phyloP scores from a whole-genome alignment of 2,888 invertebrate species.

The Patella pellucida region DNA sequence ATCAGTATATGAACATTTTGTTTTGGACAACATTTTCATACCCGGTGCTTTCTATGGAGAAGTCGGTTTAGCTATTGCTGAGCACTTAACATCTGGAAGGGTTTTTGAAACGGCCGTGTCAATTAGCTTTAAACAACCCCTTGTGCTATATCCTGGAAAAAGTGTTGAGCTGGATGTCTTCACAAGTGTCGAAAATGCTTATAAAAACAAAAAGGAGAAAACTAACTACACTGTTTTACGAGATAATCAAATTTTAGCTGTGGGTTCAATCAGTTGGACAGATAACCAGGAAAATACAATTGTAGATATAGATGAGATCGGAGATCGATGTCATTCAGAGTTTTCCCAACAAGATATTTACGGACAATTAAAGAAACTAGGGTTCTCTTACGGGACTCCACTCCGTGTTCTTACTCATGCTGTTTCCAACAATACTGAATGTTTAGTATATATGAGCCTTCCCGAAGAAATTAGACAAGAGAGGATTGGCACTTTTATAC shows the following conservation, averaged over 20 bases:
- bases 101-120: background rate
- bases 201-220: background rate
- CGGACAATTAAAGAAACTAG: constrained; percentile 7
- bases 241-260: background rate
- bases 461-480: constrained; percentile 4
- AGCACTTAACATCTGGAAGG: background rate
- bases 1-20: constrained; percentile 42
- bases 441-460: background rate
- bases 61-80: constrained; percentile 35
- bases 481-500: constrained; percentile 14
- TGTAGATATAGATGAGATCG: background rate
- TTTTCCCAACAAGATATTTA: constrained; percentile 17
- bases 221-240: background rate
- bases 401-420: background rate
- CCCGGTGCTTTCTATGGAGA: constrained; percentile 46
- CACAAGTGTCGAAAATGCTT: background rate
- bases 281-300: background rate
- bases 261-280: background rate
- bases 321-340: background rate
- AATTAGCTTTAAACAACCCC: background rate
- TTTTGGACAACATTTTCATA: constrained; percentile 32
- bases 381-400: constrained; percentile 14
- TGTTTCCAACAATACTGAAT: background rate
- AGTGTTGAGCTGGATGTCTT: background rate
- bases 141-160: background rate